A percentile compares a stretch with the other conserved stretches of the same genome.
Evolutionary conservation across 2,797 vertebrate genomes (phyloP).

Genomic region (Chaunax sp.): DNA sequence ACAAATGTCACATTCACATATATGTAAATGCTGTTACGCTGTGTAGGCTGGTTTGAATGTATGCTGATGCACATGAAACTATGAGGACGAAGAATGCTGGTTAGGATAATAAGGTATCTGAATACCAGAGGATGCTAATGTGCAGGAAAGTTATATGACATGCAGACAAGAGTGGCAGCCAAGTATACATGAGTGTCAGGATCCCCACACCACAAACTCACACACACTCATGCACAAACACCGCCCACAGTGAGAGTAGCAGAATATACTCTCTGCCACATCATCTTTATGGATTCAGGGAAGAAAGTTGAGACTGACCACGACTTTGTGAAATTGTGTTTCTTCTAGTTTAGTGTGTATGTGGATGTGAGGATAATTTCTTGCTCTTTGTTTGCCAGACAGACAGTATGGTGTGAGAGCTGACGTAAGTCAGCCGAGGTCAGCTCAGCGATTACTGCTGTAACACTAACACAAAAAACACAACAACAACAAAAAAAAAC

Average conservation of each 20-base stretch:
- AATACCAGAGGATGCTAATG: constrained; percentile 57
- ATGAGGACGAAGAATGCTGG: constrained; percentile 41
- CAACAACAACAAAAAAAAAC: constrained; percentile 15
- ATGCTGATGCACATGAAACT: constrained; percentile 33
- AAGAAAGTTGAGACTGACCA: constrained; percentile 46
- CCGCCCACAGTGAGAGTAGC: constrained; percentile 27
- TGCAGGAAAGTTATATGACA: constrained; percentile 32
- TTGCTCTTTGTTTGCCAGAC: constrained; percentile 40
- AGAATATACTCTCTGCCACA: constrained; percentile 47
- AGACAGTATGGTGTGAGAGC: constrained; percentile 38
- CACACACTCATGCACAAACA: constrained; percentile 20
- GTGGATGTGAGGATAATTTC: constrained; percentile 18
- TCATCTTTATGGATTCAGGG: constrained; percentile 47
- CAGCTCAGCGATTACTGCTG: constrained; percentile 1
- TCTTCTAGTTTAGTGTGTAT: constrained; percentile 22
- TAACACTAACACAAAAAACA: constrained; percentile 20
- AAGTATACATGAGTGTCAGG: constrained; percentile 38
- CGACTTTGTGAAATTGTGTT: constrained; percentile 23
- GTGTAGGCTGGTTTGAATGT: constrained; percentile 56
- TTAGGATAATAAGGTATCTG: constrained; percentile 56
- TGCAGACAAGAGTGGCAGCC: constrained; percentile 24
- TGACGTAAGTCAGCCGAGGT: constrained; percentile 44
- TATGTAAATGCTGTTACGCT: constrained; percentile 45
- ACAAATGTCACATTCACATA: constrained; percentile 40
- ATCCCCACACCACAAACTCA: not conserved